phyloP scores from a whole-genome alignment of 2,797 vertebrate genomes.

The Liasis olivaceus region DNA sequence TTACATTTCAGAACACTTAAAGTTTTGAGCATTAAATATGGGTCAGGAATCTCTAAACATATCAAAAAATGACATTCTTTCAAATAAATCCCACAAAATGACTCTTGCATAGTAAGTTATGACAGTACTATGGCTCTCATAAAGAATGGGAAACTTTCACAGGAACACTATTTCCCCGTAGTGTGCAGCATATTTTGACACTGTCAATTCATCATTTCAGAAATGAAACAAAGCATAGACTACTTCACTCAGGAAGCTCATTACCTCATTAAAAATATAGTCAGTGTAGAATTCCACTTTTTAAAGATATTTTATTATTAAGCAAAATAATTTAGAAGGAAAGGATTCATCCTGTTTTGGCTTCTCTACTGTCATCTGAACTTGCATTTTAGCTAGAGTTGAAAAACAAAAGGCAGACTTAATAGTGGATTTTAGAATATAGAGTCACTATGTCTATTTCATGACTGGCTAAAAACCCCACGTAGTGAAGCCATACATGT shows the following conservation, averaged over 20 bases:
- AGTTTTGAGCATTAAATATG: slow-evolving; percentile 65
- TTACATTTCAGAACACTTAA: slow-evolving; percentile 57
- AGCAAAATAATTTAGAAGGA: slow-evolving; percentile 56
- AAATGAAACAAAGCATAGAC: slow-evolving; percentile 62
- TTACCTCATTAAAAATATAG: slow-evolving; percentile 69
- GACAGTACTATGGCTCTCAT: slow-evolving; percentile 63
- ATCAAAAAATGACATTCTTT: slow-evolving; percentile 60
- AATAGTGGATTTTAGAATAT: neutral
- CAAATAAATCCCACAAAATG: slow-evolving; percentile 70
- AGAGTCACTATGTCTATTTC: neutral
- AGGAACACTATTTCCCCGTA: slow-evolving; percentile 71
- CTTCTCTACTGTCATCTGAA: slow-evolving; percentile 44
- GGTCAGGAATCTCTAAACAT: slow-evolving; percentile 67
- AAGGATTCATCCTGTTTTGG: slow-evolving; percentile 40
- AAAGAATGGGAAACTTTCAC: slow-evolving; percentile 71
- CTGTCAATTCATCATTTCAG: slow-evolving; percentile 67
- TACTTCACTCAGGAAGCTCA: slow-evolving; percentile 62
- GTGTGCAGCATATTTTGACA: slow-evolving; percentile 65
- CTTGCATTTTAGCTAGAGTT: slow-evolving; percentile 33
- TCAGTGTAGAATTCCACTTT: slow-evolving; percentile 41
- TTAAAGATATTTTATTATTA: slow-evolving; percentile 43
- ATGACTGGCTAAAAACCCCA: neutral
- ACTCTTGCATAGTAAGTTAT: slow-evolving; percentile 56
- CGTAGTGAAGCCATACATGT: neutral
- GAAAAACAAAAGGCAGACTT: slow-evolving; percentile 15